A percentile compares a stretch with the other conserved stretches of the same genome.
Conservation (phyloP, 2,888 invertebrate genomes). For the Drosophila formosana region DNA sequence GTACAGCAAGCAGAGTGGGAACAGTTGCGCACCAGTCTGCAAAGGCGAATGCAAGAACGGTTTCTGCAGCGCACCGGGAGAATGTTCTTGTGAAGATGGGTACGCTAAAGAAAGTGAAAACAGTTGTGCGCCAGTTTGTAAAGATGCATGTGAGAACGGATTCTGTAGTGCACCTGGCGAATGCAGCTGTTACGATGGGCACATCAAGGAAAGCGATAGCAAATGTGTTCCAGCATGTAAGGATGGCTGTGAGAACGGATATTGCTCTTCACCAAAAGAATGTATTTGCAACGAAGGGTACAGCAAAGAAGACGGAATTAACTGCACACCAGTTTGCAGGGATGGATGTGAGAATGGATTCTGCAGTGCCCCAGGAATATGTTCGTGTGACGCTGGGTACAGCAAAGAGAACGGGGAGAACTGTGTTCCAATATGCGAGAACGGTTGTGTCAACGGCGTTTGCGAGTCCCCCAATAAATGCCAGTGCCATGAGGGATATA, state of each 20-base stretch:
- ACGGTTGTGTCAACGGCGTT: slow-evolving; percentile 29
- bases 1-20: slow-evolving; percentile 26
- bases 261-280: slow-evolving; percentile 28
- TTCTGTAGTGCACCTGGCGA: slow-evolving; percentile 12
- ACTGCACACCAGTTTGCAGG: slow-evolving; percentile 19
- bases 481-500: slow-evolving; percentile 26
- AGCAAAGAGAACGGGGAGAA: background rate
- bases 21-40: slow-evolving; percentile 83
- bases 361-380: slow-evolving; percentile 17
- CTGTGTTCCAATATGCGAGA: slow-evolving; percentile 26
- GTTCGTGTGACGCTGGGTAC: slow-evolving; percentile 30
- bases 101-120: slow-evolving; percentile 14
- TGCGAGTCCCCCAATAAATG: slow-evolving; percentile 33
- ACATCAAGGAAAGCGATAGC: slow-evolving; percentile 1
- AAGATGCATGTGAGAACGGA: slow-evolving; percentile 15
- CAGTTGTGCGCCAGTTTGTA: slow-evolving; percentile 19
- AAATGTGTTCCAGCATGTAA: slow-evolving; percentile 82
- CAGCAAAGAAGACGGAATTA: background rate
- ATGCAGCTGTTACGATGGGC: slow-evolving; percentile 12
- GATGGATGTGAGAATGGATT: slow-evolving; percentile 22
- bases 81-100: slow-evolving; percentile 20
- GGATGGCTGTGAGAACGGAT: slow-evolving; percentile 34
- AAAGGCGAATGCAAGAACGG: slow-evolving; percentile 18
- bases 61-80: slow-evolving; percentile 12
- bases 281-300: slow-evolving; percentile 33